Conservation (phyloP, 2,888 invertebrate species). For the Labia minor region DNA sequence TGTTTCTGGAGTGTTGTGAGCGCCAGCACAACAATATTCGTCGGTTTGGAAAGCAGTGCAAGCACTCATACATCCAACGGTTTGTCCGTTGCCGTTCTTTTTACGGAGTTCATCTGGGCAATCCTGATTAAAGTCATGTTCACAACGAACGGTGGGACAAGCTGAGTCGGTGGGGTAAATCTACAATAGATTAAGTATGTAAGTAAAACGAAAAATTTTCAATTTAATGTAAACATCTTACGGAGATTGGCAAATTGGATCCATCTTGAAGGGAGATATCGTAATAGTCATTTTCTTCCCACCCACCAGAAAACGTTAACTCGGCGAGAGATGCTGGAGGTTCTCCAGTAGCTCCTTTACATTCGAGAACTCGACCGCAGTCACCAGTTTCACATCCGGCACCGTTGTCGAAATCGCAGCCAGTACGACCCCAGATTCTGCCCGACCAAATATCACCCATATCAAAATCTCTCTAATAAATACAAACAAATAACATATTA, state of each 20-base stretch:
- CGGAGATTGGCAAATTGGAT: slow-evolving; percentile 36
- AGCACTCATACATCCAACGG: slow-evolving; percentile 39
- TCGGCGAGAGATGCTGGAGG: slow-evolving; percentile 39
- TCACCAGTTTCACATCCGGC: slow-evolving; percentile 35
- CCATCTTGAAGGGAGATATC: slow-evolving; percentile 43
- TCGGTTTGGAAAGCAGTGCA: slow-evolving; percentile 39
- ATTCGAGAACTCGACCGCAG: slow-evolving; percentile 35
- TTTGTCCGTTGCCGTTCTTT: slow-evolving; percentile 25
- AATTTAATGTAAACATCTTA: slow-evolving; percentile 25
- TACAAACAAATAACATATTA: too few species aligned
- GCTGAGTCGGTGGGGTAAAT: not conserved
- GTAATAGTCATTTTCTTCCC: slow-evolving; percentile 38
- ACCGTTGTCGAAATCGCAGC: slow-evolving; percentile 22
- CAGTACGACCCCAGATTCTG: slow-evolving; percentile 24
- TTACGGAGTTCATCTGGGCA: slow-evolving; percentile 35
- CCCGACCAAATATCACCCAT: slow-evolving; percentile 21
- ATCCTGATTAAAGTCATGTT: slow-evolving; percentile 32
- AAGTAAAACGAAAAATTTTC: not conserved
- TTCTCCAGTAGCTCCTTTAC: slow-evolving; percentile 37
- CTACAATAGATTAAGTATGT: not conserved
- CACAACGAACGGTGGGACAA: slow-evolving; percentile 35
- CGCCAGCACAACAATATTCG: slow-evolving; percentile 39
- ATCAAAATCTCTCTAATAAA: slow-evolving; percentile 15
- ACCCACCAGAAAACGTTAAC: slow-evolving; percentile 37
- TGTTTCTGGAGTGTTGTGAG: slow-evolving; percentile 35